Conservation (phyloP, 2,888 invertebrate genomes). For the Metalampra italica region DNA sequence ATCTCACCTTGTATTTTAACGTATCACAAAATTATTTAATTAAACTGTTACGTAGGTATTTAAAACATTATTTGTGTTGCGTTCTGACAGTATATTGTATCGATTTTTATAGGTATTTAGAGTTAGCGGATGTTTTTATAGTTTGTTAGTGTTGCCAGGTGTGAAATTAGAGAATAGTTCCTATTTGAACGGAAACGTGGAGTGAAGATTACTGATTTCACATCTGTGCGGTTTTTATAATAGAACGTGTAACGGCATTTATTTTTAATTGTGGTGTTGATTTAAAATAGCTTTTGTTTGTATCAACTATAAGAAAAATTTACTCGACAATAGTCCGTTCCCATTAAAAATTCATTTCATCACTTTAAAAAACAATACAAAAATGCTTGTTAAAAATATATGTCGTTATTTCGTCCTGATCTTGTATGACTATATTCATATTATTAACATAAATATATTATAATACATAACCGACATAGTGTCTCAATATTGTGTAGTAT, state of each 20-base stretch:
- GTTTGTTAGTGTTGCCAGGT: conserved; percentile 10
- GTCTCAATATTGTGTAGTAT: conserved; percentile 20
- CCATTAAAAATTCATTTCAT: too few relatives aligned
- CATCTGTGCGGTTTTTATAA: conserved; percentile 8
- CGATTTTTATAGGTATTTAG: conserved; percentile 4
- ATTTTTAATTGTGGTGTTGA: too few relatives aligned
- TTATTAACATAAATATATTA: conserved; percentile 1
- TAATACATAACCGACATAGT: conserved; percentile 8
- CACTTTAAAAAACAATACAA: too few relatives aligned
- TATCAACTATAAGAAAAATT: too few relatives aligned
- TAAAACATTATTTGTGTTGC: conserved; percentile 11
- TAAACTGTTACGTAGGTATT: conserved; percentile 3
- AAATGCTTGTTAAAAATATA: too few relatives aligned
- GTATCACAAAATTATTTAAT: conserved; percentile 7
- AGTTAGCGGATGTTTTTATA: conserved; percentile 3
- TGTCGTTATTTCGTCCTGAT: background rate
- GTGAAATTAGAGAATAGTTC: conserved; percentile 15
- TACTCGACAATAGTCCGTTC: too few relatives aligned
- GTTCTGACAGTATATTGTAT: conserved; percentile 11
- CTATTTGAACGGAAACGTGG: background rate
- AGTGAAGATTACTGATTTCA: conserved; percentile 17
- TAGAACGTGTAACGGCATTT: background rate
- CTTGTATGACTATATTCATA: background rate
- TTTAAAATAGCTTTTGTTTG: too few relatives aligned
- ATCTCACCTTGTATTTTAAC: background rate